phyloP scores from a whole-genome alignment of 2,888 invertebrate species.

The Cremastinae sp. region DNA sequence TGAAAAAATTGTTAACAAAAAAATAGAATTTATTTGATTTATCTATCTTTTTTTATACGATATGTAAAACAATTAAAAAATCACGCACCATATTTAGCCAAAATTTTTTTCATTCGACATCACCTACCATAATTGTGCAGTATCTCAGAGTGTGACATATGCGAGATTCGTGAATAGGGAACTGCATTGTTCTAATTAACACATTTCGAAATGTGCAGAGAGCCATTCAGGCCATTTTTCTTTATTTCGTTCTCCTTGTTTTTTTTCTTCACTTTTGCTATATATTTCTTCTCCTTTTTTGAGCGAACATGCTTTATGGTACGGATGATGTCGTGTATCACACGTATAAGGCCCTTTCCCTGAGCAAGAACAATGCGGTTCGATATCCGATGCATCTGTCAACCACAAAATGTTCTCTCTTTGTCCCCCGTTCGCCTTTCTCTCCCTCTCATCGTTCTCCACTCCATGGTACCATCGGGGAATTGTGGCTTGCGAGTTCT shows the following conservation, averaged over 20 bases:
- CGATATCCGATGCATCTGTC: conserved; percentile 70
- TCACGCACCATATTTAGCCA: no score
- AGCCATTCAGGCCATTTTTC: conserved; percentile 7
- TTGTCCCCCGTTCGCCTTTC: neutral
- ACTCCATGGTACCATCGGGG: conserved; percentile 23
- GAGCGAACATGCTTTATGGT: conserved; percentile 4
- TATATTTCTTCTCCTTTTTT: conserved; percentile 6
- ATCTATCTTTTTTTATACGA: no score
- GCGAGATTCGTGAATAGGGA: conserved; percentile 36
- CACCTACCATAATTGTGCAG: conserved; percentile 3
- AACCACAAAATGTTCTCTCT: conserved; percentile 53
- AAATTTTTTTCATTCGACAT: neutral
- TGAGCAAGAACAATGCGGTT: conserved; percentile 66
- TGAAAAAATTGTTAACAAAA: no score
- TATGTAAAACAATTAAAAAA: no score
- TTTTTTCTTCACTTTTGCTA: neutral
- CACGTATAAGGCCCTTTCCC: conserved; percentile 27
- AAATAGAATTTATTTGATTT: no score
- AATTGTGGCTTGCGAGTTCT: conserved; percentile 41
- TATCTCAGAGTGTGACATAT: conserved; percentile 26
- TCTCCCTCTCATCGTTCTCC: conserved; percentile 23
- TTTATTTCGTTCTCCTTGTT: conserved; percentile 25
- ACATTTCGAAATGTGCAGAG: conserved; percentile 16
- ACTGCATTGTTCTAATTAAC: conserved; percentile 45
- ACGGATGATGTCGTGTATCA: conserved; percentile 34